These are phyloP conservation scores for Paramisgurnus dabryanus DNA, from an alignment of 2,113 vertebrate species.

Conservation along the genomic window DNA sequence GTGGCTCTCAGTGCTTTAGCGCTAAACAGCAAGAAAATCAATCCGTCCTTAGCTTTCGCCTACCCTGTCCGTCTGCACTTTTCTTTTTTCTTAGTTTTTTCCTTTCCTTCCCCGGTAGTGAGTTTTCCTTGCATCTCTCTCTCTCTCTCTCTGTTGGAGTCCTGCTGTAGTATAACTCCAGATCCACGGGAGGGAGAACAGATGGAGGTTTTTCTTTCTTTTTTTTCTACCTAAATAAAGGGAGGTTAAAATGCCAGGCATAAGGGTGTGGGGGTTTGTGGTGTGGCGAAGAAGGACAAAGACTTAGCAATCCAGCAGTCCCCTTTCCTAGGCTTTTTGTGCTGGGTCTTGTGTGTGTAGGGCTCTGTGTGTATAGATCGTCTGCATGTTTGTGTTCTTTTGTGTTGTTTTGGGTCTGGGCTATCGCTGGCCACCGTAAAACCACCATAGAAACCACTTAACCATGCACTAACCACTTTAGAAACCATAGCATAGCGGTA, in stretches of 20 bases:
- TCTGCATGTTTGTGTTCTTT: slow-evolving; percentile 9
- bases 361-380: slow-evolving; percentile 13
- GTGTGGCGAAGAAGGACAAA: slow-evolving; percentile 42
- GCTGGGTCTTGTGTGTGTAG: slow-evolving; percentile 33
- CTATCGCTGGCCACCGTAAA: no score
- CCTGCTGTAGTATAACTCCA: slow-evolving; percentile 53
- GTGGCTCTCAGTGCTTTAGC: slow-evolving; percentile 14
- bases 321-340: slow-evolving; percentile 20
- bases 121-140: slow-evolving; percentile 2
- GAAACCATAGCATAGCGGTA: no score
- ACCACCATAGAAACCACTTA: no score
- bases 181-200: slow-evolving; percentile 58
- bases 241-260: slow-evolving; percentile 44
- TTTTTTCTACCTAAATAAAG: slow-evolving; percentile 52
- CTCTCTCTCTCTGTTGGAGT: slow-evolving; percentile 49
- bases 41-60: slow-evolving; percentile 46
- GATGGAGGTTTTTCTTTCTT: slow-evolving; percentile 58
- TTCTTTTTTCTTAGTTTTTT: slow-evolving; percentile 16
- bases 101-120: not conserved
- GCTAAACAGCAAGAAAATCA: slow-evolving; percentile 55
- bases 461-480: no score
- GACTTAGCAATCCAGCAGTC: slow-evolving; percentile 33
- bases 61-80: slow-evolving; percentile 40
- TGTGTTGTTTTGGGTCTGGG: not conserved
- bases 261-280: slow-evolving; percentile 28